These are phyloP conservation scores for Pyrocoelia pectoralis DNA, from an alignment of 2,888 invertebrate species.

Conservation along the genomic window DNA sequence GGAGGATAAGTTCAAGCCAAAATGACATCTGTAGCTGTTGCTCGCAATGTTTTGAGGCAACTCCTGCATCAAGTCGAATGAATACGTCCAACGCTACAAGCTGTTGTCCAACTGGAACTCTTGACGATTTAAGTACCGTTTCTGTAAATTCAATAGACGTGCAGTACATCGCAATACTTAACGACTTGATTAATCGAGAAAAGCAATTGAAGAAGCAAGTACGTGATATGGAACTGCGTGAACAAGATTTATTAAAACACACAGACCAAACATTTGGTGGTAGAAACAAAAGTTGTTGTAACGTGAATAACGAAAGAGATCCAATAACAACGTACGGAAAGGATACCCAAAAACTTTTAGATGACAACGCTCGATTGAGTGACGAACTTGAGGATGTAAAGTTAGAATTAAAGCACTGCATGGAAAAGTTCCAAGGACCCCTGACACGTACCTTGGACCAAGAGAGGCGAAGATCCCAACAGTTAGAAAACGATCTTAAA, in stretches of 20 bases:
- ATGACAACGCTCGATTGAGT: conserved; percentile 51
- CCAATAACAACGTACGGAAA: too few relatives aligned
- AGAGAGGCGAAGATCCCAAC: conserved; percentile 45
- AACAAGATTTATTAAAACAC: conserved; percentile 74
- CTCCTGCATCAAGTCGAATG: not conserved
- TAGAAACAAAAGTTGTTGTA: conserved; percentile 15
- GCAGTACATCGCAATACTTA: conserved; percentile 61
- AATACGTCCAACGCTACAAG: not conserved
- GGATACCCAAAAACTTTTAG: conserved; percentile 40
- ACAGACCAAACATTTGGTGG: conserved; percentile 64
- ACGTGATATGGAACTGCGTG: conserved; percentile 69
- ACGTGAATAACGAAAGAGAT: conserved; percentile 31
- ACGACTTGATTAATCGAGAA: conserved; percentile 64
- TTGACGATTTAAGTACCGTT: not conserved
- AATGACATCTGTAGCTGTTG: not conserved
- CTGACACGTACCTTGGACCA: conserved; percentile 42
- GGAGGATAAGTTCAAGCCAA: conserved; percentile 52
- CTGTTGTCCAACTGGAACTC: not conserved
- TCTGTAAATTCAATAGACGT: conserved; percentile 53
- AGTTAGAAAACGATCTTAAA: conserved; percentile 50
- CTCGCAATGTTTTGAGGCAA: not conserved
- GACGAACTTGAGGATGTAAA: conserved; percentile 53
- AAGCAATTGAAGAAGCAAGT: conserved; percentile 69
- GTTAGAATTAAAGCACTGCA: conserved; percentile 52
- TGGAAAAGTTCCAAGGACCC: conserved; percentile 55